phyloP scores from a whole-genome alignment of 2,797 vertebrate genomes.

The Pristis pectinata region DNA sequence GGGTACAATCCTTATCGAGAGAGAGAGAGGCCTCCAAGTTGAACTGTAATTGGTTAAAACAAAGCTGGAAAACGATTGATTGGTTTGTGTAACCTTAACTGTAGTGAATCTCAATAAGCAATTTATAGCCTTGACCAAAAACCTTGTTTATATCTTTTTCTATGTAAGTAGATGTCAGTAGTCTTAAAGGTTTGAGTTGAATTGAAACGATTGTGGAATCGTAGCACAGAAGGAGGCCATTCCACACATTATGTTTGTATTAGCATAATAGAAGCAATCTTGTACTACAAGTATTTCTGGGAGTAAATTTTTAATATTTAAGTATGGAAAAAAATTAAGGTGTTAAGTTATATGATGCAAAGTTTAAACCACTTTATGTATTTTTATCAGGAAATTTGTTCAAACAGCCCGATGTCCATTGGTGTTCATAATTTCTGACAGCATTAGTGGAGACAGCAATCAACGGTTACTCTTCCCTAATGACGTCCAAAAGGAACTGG shows the following conservation, averaged over 20 bases:
- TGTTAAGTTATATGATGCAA: background rate
- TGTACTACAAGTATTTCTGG: too few relatives aligned
- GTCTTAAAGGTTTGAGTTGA: background rate
- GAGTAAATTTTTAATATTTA: background rate
- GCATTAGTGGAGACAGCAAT: slow-evolving; percentile 70
- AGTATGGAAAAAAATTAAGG: background rate
- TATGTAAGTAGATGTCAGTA: background rate
- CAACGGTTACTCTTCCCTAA: slow-evolving; percentile 73
- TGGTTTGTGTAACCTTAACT: background rate
- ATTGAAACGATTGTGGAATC: background rate
- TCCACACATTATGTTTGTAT: background rate
- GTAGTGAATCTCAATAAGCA: background rate
- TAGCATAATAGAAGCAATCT: background rate
- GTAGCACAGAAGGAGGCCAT: background rate
- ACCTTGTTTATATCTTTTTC: background rate
- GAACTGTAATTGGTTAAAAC: background rate
- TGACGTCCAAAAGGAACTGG: slow-evolving; percentile 74
- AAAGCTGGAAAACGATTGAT: background rate
- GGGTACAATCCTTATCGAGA: background rate
- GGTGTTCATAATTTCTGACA: slow-evolving; percentile 82
- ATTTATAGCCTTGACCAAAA: background rate
- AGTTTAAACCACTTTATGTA: background rate
- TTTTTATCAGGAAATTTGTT: slow-evolving; percentile 63
- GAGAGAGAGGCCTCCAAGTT: background rate
- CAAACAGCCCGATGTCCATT: slow-evolving; percentile 70